Percentiles rank a stretch among this genome's conserved stretches.
Evolutionary conservation across 2,888 invertebrate genomes (phyloP).

Genomic region (Drosophila macrospina): DNA sequence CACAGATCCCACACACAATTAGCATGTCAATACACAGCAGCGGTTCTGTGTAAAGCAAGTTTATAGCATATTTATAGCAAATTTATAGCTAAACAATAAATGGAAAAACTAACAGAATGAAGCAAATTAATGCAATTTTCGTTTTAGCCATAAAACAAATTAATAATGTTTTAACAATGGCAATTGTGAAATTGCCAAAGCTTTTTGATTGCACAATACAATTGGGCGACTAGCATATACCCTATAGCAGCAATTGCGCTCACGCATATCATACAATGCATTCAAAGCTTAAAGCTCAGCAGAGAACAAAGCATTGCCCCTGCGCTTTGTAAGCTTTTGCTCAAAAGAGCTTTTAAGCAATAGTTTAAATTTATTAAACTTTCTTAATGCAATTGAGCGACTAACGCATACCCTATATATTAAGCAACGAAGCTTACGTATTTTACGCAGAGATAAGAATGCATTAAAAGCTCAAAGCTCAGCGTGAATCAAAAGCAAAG

Average conservation of each 20-base stretch:
- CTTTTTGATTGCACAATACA: background rate
- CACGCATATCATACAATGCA: background rate
- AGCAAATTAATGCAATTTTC: conserved; percentile 20
- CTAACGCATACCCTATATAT: no score
- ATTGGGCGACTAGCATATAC: conserved; percentile 10
- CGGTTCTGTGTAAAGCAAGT: conserved; percentile 11
- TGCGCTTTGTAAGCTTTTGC: no score
- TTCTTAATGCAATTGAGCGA: no score
- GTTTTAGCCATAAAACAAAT: conserved; percentile 1
- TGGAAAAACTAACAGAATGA: conserved; percentile 1
- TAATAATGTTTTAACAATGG: conserved; percentile 1
- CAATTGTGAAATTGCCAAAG: conserved; percentile 10
- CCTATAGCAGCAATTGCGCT: background rate
- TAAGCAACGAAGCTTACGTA: no score
- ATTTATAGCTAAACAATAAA: conserved; percentile 22
- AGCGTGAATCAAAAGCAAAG: no score
- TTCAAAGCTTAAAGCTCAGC: conserved; percentile 5
- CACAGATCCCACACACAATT: conserved; percentile 54
- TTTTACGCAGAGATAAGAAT: no score
- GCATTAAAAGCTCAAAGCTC: no score
- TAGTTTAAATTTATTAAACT: no score
- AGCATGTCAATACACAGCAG: conserved; percentile 31
- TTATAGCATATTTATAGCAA: conserved; percentile 16
- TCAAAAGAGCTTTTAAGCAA: no score
- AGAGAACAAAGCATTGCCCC: background rate